Conservation (phyloP, 30 jellyfish, hydroid and myxozoan genomes). For the Cassiopea xamachana region DNA sequence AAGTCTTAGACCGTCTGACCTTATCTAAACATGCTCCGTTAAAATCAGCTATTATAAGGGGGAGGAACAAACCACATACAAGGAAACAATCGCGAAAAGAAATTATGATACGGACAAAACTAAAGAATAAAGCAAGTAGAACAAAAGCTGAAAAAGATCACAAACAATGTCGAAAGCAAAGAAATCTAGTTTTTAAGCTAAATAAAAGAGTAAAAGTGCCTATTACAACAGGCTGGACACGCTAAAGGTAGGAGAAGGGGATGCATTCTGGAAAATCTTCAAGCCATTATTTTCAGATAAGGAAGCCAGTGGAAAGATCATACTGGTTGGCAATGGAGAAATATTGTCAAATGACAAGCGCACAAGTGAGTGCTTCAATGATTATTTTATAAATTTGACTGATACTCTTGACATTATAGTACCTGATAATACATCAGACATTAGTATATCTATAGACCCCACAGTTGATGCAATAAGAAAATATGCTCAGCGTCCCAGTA, state of each 20-base stretch:
- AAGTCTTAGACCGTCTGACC: too few species aligned
- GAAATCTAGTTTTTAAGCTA: neutral
- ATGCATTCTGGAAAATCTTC: neutral
- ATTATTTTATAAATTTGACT: neutral
- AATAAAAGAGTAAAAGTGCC: neutral
- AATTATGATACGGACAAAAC: neutral
- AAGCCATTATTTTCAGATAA: neutral
- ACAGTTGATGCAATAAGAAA: too few species aligned
- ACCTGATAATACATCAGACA: neutral
- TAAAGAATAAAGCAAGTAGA: neutral
- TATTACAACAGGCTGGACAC: neutral
- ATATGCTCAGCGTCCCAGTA: too few species aligned
- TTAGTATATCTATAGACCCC: neutral
- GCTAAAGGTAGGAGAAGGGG: neutral
- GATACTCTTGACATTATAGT: neutral
- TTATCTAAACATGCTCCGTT: conserved; percentile 3
- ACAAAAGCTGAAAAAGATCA: neutral
- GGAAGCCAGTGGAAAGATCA: conserved; percentile 6
- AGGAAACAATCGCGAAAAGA: neutral
- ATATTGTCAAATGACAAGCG: neutral
- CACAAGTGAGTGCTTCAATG: conserved; percentile 5
- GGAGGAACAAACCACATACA: neutral
- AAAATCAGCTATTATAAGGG: neutral
- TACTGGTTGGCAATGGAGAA: neutral
- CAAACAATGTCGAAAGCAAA: neutral